Evolutionary conservation across 2,888 invertebrate species (phyloP), one percentile per base, ranked within the genome.

Genomic region (Tryphoninae sp.): DNA sequence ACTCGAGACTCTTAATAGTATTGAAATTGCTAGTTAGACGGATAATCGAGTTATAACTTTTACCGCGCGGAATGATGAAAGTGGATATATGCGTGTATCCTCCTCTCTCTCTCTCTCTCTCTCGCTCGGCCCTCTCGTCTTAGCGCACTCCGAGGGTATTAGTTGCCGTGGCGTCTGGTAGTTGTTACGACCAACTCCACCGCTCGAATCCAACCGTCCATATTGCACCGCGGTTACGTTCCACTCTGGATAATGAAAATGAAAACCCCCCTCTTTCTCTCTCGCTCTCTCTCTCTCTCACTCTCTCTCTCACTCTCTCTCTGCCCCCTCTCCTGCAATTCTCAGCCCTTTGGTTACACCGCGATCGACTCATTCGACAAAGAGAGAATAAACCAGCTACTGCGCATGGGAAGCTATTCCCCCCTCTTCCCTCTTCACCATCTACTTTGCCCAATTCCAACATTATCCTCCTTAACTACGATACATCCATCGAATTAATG

Each of bases 31-130:
- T 89, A 88, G 90, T 90, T 90, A 88, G 88, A 88, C 86, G 89
- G 86, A 87, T 91, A 91, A 91, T 91, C 90, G 90, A 91, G 89
- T 91, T 91, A 90, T 86, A 90, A 90, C 86, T 90, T 90, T 91
- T 90, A 88, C 89, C 85, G 86, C 80, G 86, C 22, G 68, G 88
- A 88, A 81, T 84, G 79, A 83, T 81, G 84, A 82, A 84, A 82
- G 74, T 84, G 82, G 82, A 84, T 80, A 71, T 71, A 67, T 45
- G 22, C 75, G 45, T 58, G 26, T 55, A 78, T 59, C 51, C 62
- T n/a, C 55, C 40, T 65, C 40, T 8, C 23, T 23, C 26, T 23
- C 49, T 23, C 26, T 55, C 55, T 1, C 16, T 22, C 55, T 49
- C 51, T 9, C 67, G 33, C 33, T 59, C 45, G n/a, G 45, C 7